phyloP scores from a whole-genome alignment of 2,113 vertebrate genomes.

The Megaceryle torquata region DNA sequence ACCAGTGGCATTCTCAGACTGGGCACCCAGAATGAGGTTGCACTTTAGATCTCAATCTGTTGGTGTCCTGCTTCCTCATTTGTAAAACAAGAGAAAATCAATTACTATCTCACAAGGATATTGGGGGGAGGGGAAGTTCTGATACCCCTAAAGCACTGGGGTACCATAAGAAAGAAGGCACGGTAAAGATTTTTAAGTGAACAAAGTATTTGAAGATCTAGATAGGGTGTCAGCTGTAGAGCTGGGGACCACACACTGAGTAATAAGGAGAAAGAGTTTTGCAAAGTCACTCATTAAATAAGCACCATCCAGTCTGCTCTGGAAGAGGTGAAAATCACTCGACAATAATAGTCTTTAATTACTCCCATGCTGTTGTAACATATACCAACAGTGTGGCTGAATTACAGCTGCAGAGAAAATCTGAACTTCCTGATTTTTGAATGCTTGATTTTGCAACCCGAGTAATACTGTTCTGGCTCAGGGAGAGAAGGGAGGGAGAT shows the following conservation, averaged over 20 bases:
- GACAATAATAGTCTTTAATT: constrained; percentile 41
- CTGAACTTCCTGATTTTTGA: constrained; percentile 4
- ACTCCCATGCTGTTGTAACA: constrained; percentile 22
- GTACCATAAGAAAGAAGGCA: neutral
- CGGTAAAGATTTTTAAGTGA: neutral
- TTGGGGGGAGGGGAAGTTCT: no score
- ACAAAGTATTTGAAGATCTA: neutral
- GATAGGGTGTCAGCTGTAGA: neutral
- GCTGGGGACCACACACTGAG: constrained; percentile 14
- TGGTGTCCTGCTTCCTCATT: neutral
- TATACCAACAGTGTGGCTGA: neutral
- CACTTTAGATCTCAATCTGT: neutral
- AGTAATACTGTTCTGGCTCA: neutral
- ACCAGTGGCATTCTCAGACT: neutral
- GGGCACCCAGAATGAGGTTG: neutral
- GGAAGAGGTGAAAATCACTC: constrained; percentile 13
- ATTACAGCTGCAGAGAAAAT: neutral
- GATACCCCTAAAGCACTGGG: neutral
- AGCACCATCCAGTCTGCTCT: neutral
- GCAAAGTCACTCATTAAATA: constrained; percentile 1
- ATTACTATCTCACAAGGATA: neutral
- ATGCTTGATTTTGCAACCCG: constrained; percentile 11
- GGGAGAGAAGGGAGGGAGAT: neutral
- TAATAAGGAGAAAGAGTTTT: neutral
- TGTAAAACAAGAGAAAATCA: neutral